Evolutionary conservation across 1,140 invertebrate genomes (phyloP).

Genomic region (Sminthurinus signatus): DNA sequence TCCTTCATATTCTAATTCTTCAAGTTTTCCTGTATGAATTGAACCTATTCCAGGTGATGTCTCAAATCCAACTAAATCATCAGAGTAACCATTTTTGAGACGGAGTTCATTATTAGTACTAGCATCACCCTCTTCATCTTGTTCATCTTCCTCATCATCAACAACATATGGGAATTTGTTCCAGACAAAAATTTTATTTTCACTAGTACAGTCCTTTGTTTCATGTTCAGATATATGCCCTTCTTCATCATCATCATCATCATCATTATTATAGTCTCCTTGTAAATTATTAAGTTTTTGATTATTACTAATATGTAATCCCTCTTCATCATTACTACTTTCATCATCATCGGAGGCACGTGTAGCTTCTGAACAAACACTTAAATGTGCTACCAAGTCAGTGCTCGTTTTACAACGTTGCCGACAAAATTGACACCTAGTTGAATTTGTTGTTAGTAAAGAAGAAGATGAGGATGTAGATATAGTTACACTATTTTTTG

Average conservation of each 20-base stretch:
- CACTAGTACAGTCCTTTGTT: conserved; percentile 12
- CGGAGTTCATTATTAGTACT: conserved; percentile 16
- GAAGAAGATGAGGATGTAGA: no score
- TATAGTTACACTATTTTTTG: conserved; percentile 27
- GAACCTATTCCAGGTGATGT: conserved; percentile 52
- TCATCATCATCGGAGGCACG: conserved; percentile 45
- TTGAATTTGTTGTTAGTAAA: conserved; percentile 51
- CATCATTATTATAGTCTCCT: conserved; percentile 41
- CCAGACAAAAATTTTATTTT: conserved; percentile 24
- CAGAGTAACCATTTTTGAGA: conserved; percentile 36
- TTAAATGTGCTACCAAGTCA: conserved; percentile 65
- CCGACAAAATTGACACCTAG: conserved; percentile 75
- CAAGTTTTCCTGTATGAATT: conserved; percentile 42
- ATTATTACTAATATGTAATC: conserved; percentile 42
- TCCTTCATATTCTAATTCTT: conserved; percentile 24
- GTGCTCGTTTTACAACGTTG: conserved; percentile 73
- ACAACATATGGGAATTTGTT: conserved; percentile 30
- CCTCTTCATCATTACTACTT: conserved; percentile 35
- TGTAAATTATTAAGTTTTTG: conserved; percentile 1
- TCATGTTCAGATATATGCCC: no score
- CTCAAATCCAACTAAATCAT: conserved; percentile 48
- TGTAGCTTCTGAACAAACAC: conserved; percentile 53
- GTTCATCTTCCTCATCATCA: conserved; percentile 34
- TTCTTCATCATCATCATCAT: conserved; percentile 46
- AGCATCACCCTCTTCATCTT: conserved; percentile 35